Base-by-base conservation (phyloP, 2,888 invertebrate species). In the Cordilura impudica region DNA sequence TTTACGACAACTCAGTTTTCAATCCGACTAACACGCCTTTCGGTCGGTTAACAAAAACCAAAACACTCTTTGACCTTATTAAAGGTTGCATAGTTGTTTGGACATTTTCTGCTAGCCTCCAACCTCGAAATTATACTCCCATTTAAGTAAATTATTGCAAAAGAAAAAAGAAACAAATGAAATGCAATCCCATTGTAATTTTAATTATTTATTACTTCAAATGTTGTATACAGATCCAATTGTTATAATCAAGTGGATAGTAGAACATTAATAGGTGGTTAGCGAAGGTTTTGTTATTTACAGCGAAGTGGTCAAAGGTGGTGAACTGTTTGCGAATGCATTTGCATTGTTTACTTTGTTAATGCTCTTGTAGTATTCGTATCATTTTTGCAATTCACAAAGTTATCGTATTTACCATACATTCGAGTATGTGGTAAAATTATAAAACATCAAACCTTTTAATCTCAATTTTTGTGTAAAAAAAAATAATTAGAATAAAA, bases 231-330 rank as follows among this genome's bases (percentile, higher is more conserved):
- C 14, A 43, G 35, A 8, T 49, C 26, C 21, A 31, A 23, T 69
- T 43, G 53, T 66, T 60, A 51, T 54, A 71, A 72, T 61, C 63
- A 72, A 72, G 63, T 63, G 47, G 54, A 63, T 49, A 47, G 69
- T 58, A 53, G 69, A 63, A 65, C 65, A 70, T 58, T 65, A 76
- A 73, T 58, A 51, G 66, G 4, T 51, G 51, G 45, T 45, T n/a
- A 26, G 5, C n/a, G n/a, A n/a, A n/a, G n/a, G n/a, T n/a, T n/a
- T 35, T 10, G 65, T 43, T 71, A 39, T 71, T 49, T 53, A 19
- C 18, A 56, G 3, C 19, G 16, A 51, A n/a, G 18, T 19, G 43
- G 53, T 63, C 54, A 16, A 61, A 66, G 31, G 23, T 60, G 60
- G 26, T 26, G 12, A 47, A 29, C 35, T 65, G 63, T 56, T 51